Conservation (phyloP, 2,888 invertebrate species). For the Halocaridina rubra region DNA sequence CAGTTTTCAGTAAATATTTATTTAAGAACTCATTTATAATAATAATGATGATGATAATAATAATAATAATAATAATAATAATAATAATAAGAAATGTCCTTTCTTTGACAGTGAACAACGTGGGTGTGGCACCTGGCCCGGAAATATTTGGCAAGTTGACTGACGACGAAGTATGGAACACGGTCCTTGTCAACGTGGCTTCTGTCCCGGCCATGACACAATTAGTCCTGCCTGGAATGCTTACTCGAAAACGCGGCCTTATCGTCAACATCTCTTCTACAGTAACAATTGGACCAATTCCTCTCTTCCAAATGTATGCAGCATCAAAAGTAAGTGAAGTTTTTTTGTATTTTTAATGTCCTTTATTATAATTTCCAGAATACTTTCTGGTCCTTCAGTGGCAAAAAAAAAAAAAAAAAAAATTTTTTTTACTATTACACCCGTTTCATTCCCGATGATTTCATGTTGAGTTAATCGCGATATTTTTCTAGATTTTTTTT, state of each 20-base stretch:
- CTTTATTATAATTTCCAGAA: too few relatives aligned
- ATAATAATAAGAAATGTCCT: background rate
- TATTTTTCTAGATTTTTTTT: too few relatives aligned
- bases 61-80: background rate
- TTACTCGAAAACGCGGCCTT: constrained; percentile 69
- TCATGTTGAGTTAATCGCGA: too few relatives aligned
- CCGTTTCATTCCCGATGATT: too few relatives aligned
- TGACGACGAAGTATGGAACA: constrained; percentile 67
- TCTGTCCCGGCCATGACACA: constrained; percentile 72
- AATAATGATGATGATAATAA: background rate
- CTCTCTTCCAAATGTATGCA: constrained; percentile 71
- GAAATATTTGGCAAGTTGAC: constrained; percentile 70
- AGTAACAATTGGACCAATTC: constrained; percentile 69
- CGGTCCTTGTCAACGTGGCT: constrained; percentile 70
- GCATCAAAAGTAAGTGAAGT: constrained; percentile 70
- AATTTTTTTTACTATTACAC: too few relatives aligned
- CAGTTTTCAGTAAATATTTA: too few relatives aligned
- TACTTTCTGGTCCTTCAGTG: too few relatives aligned
- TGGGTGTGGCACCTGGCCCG: constrained; percentile 70
- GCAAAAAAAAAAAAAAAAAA: too few relatives aligned
- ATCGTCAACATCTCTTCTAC: constrained; percentile 71
- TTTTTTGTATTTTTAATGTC: too few relatives aligned
- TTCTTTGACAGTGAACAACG: constrained; percentile 70
- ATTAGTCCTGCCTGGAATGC: constrained; percentile 71
- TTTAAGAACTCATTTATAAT: background rate